phyloP scores from a whole-genome alignment of 2,888 invertebrate species.

The Trilocha varians region DNA sequence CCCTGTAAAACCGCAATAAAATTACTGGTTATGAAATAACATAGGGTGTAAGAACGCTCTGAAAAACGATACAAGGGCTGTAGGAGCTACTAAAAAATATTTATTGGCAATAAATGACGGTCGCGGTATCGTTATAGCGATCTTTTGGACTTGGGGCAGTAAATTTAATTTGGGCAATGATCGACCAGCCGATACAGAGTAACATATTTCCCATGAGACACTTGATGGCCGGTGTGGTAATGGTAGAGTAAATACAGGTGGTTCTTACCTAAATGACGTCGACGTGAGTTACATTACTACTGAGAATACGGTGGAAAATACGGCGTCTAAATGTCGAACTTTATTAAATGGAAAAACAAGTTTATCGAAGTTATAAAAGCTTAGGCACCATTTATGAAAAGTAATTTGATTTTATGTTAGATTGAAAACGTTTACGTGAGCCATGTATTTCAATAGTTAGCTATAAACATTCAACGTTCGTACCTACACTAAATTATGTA shows the following conservation, averaged over 20 bases:
- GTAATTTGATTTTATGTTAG: too few species aligned
- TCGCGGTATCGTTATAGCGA: slow-evolving; percentile 43
- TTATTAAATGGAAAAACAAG: too few species aligned
- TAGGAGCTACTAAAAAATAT: slow-evolving; percentile 57
- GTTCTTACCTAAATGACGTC: background rate
- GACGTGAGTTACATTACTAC: background rate
- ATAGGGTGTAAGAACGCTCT: slow-evolving; percentile 29
- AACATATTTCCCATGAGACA: slow-evolving; percentile 32
- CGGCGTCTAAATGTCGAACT: too few species aligned
- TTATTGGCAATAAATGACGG: slow-evolving; percentile 55
- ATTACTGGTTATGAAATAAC: slow-evolving; percentile 29
- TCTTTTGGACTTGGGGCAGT: slow-evolving; percentile 42
- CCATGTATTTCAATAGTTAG: background rate
- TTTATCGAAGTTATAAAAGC: too few species aligned
- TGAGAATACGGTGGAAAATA: background rate
- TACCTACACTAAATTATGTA: slow-evolving; percentile 37
- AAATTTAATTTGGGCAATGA: slow-evolving; percentile 57
- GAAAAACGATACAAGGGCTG: slow-evolving; percentile 31
- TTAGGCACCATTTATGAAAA: too few species aligned
- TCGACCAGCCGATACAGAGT: slow-evolving; percentile 25
- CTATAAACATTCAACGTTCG: slow-evolving; percentile 6
- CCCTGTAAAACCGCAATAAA: slow-evolving; percentile 26
- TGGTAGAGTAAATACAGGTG: background rate
- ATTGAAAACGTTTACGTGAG: too few species aligned
- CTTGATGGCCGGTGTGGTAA: slow-evolving; percentile 16